Evolutionary conservation across 1,140 invertebrate species (phyloP), one percentile per base, ranked within the genome.

Genomic region (Phenacoccus solenopsis): DNA sequence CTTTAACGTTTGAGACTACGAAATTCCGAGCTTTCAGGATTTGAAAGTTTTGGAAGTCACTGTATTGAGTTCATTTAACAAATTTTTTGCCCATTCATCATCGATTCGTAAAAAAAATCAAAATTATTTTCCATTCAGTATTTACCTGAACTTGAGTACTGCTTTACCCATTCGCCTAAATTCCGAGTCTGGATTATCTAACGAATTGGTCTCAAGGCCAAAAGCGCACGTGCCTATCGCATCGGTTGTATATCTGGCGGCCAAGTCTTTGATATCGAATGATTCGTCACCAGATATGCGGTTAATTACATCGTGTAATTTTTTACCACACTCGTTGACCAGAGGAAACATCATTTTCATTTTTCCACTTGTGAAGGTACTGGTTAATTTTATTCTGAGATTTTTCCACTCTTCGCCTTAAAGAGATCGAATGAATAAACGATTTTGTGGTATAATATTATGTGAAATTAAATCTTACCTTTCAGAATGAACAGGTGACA

Each of bases 151-250:
- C 10, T 61, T 28, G 21, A 78, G 74, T 0, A 78, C 57, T 25
- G 69, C 71, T 35, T 70, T 71, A 0, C 77, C 78, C 27, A 76
- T 73, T 49, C 70, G 67, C 16, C 76, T 64, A 75, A 87, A 87
- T 74, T 83, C 80, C 0, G 82, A 79, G 25, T 84, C 75, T 0
- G 81, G 76, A 74, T 84, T 78, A 68, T 78, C 76, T 13, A 85
- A 79, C 9, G 84, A 80, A 67, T 84, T 82, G 71, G 83, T 82
- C 20, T 86, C 80, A 3, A 87, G 79, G 0, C 86, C 86, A 74
- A 87, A 86, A 9, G 83, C 85, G 32, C 84, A 82, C 25, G 78
- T 83, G 0, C 83, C 85, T 21, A 87, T 85, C 0, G 86, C 81
- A 76, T 88, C 86, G 49, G 85, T 86, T 0, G 84, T 82, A 72